A percentile compares a stretch with the other conserved stretches of the same genome.
Evolutionary conservation across 2,113 vertebrate genomes (phyloP).

Genomic region (Gobius niger): DNA sequence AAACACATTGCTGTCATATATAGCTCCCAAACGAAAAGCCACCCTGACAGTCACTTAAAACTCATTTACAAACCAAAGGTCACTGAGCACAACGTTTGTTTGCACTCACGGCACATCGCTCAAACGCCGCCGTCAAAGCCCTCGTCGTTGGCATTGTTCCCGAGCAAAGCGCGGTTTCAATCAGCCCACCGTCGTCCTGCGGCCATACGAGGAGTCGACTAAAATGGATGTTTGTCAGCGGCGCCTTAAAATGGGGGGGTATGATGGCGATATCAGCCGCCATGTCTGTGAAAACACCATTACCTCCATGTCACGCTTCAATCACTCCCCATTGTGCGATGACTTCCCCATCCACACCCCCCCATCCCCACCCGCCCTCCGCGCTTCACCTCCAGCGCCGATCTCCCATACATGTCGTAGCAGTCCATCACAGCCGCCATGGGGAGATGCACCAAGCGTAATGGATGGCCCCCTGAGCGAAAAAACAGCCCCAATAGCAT

Average conservation of each 20-base stretch:
- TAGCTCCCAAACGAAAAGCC: neutral
- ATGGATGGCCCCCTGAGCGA: slow-evolving; percentile 67
- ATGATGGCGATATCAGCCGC: slow-evolving; percentile 66
- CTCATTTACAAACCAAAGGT: slow-evolving; percentile 12
- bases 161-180: slow-evolving; percentile 45
- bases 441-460: slow-evolving; percentile 56
- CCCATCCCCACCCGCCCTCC: slow-evolving; percentile 10
- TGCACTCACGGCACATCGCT: slow-evolving; percentile 21
- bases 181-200: slow-evolving; percentile 52
- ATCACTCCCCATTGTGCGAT: slow-evolving; percentile 72
- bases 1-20: neutral
- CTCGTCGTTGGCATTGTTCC: slow-evolving; percentile 22
- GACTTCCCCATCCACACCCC: slow-evolving; percentile 27
- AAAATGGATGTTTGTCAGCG: slow-evolving; percentile 70
- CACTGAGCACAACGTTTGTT: slow-evolving; percentile 15
- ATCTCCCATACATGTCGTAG: slow-evolving; percentile 62
- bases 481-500: slow-evolving; percentile 73
- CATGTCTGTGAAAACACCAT: slow-evolving; percentile 77
- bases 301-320: slow-evolving; percentile 77
- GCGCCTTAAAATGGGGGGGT: slow-evolving; percentile 60
- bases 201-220: slow-evolving; percentile 44
- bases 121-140: slow-evolving; percentile 27
- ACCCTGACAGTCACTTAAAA: slow-evolving; percentile 1
- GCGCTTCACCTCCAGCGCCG: slow-evolving; percentile 50
- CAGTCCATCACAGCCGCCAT: slow-evolving; percentile 67